Evolutionary conservation across 2,113 vertebrate genomes (phyloP).

Genomic region (Thamnophis sirtalis): DNA sequence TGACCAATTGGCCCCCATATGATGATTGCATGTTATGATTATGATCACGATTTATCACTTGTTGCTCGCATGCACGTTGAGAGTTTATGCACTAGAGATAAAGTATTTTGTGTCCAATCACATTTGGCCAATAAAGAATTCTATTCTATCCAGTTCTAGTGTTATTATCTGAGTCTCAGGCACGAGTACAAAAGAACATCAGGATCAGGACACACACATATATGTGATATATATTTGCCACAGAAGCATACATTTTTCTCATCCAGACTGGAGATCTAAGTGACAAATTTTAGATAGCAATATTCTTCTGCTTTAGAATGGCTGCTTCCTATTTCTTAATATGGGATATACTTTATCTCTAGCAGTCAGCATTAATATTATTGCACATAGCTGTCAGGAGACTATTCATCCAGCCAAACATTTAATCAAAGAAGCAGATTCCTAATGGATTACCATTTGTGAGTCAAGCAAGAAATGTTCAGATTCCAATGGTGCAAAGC

Average conservation of each 20-base stretch:
- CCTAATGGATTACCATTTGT: background rate
- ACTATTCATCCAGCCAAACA: background rate
- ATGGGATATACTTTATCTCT: background rate
- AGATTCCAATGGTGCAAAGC: background rate
- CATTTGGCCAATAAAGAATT: background rate
- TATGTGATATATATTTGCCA: background rate
- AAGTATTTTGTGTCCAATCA: background rate
- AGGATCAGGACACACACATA: background rate
- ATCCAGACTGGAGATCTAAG: background rate
- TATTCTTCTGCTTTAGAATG: background rate
- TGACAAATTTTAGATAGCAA: background rate
- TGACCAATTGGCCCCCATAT: background rate
- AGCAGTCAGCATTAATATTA: background rate
- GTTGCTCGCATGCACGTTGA: background rate
- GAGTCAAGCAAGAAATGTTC: background rate
- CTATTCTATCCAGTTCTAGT: background rate
- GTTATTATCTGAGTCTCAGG: background rate
- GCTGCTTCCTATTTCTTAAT: background rate
- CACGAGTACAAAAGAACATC: background rate
- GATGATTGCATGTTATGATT: background rate
- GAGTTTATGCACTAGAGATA: background rate
- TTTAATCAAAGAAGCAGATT: background rate
- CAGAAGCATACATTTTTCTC: background rate
- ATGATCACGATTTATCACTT: background rate
- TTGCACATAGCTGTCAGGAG: background rate